Evolutionary conservation across 2,113 vertebrate genomes (phyloP).

Genomic region (Cathartes aura): DNA sequence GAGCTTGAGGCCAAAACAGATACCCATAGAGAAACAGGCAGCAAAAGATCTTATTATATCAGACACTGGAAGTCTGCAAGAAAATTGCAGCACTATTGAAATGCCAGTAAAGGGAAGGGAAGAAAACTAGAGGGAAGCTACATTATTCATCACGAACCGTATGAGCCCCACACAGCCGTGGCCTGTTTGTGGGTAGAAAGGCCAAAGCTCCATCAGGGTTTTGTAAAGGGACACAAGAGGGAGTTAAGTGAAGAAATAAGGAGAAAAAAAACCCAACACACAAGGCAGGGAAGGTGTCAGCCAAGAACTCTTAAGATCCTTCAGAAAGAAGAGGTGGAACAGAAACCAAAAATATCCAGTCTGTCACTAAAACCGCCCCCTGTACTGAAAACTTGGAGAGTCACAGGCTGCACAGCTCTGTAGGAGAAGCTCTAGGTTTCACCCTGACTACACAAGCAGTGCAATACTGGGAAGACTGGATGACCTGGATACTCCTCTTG

Average conservation of each 20-base stretch:
- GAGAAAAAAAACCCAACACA: neutral
- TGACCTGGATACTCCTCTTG: neutral
- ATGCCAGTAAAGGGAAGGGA: neutral
- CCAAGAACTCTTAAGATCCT: neutral
- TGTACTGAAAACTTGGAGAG: neutral
- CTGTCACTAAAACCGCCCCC: neutral
- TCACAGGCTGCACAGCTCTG: neutral
- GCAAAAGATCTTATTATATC: neutral
- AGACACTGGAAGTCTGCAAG: neutral
- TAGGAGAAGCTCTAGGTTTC: neutral
- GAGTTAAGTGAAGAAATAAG: neutral
- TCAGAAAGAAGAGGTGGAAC: conserved; percentile 1
- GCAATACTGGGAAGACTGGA: neutral
- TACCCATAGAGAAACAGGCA: neutral
- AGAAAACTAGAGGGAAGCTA: neutral
- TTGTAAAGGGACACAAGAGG: neutral
- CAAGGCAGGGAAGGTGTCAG: neutral
- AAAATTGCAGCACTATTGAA: neutral
- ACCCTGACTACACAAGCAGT: neutral
- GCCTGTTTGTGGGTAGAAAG: neutral
- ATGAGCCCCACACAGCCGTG: neutral
- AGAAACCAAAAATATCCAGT: neutral
- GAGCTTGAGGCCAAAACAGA: neutral
- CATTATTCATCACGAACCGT: neutral
- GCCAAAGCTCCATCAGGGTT: neutral